Evolutionary conservation across 2,113 vertebrate species (phyloP).

Genomic region (Lichenostomus cassidix): DNA sequence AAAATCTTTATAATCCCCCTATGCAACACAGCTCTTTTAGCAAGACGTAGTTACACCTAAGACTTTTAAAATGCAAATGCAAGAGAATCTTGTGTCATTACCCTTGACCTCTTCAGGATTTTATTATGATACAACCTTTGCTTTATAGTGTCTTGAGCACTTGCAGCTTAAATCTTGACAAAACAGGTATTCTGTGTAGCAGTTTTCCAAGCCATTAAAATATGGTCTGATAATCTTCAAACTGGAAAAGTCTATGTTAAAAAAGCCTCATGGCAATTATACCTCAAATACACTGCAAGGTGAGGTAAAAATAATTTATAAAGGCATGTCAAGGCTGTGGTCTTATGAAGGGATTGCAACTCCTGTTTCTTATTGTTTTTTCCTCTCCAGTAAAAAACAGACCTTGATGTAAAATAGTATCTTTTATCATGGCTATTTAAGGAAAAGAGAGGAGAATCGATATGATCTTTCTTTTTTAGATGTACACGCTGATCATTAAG

Average conservation of each 20-base stretch:
- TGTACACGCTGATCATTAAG: background rate
- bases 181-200: background rate
- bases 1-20: background rate
- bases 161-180: background rate
- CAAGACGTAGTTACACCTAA: background rate
- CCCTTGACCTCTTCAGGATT: background rate
- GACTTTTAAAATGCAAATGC: background rate
- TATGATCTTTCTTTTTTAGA: background rate
- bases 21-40: background rate
- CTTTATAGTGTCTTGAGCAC: background rate
- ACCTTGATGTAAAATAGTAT: background rate
- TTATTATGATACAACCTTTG: background rate
- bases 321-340: background rate
- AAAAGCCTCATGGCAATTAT: background rate
- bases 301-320: background rate
- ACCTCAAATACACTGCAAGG: background rate
- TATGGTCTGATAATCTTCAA: background rate
- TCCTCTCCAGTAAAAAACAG: background rate
- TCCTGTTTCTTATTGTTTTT: background rate
- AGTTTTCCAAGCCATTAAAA: background rate
- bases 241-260: background rate
- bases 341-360: background rate
- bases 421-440: background rate
- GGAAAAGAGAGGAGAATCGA: background rate
- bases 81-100: background rate